Conservation (phyloP, 2,797 vertebrate genomes). For the Cephalopachus bancanus region DNA sequence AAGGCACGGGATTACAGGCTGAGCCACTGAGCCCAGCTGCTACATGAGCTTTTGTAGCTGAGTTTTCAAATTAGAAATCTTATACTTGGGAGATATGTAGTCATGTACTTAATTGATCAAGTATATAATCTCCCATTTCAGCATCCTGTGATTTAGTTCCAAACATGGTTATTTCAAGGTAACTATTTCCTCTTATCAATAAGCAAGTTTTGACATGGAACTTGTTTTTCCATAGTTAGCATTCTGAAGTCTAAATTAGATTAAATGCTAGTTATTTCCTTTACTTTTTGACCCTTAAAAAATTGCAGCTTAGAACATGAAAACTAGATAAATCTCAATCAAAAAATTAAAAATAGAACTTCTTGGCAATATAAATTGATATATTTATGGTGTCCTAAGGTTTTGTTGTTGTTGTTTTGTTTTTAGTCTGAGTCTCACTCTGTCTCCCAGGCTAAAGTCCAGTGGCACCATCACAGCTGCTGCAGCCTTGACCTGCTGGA, state of each 20-base stretch:
- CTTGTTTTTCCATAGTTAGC: conserved; percentile 17
- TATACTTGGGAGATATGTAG: conserved; percentile 7
- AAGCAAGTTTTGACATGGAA: conserved; percentile 54
- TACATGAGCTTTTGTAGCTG: background rate
- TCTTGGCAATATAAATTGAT: conserved; percentile 30
- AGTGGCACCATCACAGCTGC: no score
- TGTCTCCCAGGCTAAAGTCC: no score
- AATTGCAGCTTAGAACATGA: background rate
- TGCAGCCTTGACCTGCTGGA: no score
- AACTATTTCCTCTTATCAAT: conserved; percentile 3
- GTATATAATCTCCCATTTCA: conserved; percentile 59
- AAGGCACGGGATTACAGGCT: no score
- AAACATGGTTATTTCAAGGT: conserved; percentile 54
- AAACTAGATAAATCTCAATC: conserved; percentile 51
- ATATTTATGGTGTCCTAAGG: background rate
- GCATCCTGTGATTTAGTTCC: conserved; percentile 20
- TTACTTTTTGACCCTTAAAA: conserved; percentile 39
- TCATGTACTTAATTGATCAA: conserved; percentile 56
- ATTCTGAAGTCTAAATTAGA: conserved; percentile 47
- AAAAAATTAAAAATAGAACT: conserved; percentile 59
- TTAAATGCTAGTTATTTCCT: conserved; percentile 65
- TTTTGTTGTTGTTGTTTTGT: no score
- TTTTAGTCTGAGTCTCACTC: no score
- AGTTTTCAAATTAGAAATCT: conserved; percentile 59
- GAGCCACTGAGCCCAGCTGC: no score